phyloP scores from a whole-genome alignment of 1,140 invertebrate genomes.

The Triops cancriformis region DNA sequence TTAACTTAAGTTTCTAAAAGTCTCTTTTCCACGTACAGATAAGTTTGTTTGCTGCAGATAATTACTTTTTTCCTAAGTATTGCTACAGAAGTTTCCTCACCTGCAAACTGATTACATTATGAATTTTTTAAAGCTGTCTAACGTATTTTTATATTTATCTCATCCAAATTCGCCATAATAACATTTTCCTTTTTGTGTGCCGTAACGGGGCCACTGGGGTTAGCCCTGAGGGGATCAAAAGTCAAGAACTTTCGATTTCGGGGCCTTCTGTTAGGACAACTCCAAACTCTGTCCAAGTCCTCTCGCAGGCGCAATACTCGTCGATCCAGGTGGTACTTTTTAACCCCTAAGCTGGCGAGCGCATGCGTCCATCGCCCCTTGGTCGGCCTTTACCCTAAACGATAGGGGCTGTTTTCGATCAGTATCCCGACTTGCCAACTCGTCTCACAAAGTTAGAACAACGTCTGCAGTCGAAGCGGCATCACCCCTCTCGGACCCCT shows the following conservation, averaged over 20 bases:
- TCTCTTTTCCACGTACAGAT: too few species aligned
- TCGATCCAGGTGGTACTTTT: neutral
- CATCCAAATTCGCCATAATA: too few species aligned
- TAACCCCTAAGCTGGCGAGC: neutral
- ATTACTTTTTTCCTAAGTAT: too few species aligned
- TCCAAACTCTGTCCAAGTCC: neutral
- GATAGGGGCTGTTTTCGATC: constrained; percentile 1
- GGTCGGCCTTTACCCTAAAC: neutral
- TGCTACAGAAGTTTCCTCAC: too few species aligned
- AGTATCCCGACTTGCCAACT: constrained; percentile 1
- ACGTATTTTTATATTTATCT: too few species aligned
- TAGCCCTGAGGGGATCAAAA: neutral
- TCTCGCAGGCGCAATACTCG: neutral
- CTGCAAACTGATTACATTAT: too few species aligned
- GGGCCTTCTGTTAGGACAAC: neutral
- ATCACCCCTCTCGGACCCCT: neutral
- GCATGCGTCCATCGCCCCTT: neutral
- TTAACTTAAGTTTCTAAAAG: too few species aligned
- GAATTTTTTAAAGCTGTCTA: too few species aligned
- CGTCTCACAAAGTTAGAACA: neutral
- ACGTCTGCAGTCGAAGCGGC: neutral
- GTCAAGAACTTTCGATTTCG: neutral
- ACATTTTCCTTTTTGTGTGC: too few species aligned
- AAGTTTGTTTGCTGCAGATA: too few species aligned
- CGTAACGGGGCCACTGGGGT: too few species aligned